A percentile compares a stretch with the other conserved stretches of the same genome.
Evolutionary conservation across 2,797 vertebrate species (phyloP).

Genomic region (Falco cherrug): DNA sequence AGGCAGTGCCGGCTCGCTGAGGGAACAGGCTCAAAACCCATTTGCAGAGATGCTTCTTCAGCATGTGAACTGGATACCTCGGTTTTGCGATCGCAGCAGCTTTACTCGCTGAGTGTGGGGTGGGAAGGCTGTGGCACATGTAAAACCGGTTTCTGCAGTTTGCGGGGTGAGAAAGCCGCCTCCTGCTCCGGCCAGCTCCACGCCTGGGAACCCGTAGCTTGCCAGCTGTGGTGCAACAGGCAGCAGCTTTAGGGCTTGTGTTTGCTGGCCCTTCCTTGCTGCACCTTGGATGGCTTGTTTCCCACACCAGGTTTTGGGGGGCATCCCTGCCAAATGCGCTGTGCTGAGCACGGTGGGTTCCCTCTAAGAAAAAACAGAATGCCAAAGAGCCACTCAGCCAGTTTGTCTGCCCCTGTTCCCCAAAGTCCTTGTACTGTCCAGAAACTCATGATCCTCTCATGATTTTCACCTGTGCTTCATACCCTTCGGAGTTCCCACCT

Average conservation of each 20-base stretch:
- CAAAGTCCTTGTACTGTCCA: neutral
- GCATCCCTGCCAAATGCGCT: neutral
- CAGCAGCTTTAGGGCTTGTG: neutral
- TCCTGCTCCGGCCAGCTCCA: neutral
- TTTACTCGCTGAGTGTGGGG: neutral
- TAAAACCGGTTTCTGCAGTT: conserved; percentile 8
- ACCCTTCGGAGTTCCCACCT: neutral
- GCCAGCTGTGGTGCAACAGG: neutral
- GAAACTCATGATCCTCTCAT: neutral
- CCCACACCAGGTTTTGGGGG: neutral
- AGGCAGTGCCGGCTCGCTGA: neutral
- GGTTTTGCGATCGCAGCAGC: neutral
- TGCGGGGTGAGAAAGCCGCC: neutral
- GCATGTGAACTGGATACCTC: neutral
- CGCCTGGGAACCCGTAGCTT: neutral
- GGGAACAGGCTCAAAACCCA: neutral
- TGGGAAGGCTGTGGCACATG: neutral
- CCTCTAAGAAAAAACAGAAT: neutral
- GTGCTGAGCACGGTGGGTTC: neutral
- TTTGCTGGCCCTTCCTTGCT: neutral
- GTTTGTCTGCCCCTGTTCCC: neutral
- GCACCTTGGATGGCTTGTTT: neutral
- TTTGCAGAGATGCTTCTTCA: neutral
- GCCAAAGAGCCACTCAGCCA: neutral
- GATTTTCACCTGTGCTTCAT: neutral